These are phyloP conservation scores for Ia io DNA, from an alignment of 2,113 vertebrate genomes.

Conservation along the genomic window DNA sequence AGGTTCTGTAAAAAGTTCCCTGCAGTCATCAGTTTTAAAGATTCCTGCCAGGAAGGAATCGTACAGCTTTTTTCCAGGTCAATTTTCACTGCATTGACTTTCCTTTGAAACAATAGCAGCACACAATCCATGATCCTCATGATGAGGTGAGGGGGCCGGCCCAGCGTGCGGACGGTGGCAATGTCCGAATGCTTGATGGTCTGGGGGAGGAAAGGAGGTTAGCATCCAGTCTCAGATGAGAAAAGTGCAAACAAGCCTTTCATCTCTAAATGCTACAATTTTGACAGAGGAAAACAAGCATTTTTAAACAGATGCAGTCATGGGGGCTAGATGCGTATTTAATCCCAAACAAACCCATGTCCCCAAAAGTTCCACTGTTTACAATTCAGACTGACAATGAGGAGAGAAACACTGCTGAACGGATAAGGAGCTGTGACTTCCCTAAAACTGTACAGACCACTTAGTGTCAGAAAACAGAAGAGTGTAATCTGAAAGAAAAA, in stretches of 20 bases:
- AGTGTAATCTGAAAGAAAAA: background rate
- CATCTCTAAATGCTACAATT: background rate
- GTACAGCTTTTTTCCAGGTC: slow-evolving; percentile 90
- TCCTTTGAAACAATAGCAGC: slow-evolving; percentile 93
- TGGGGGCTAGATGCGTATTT: background rate
- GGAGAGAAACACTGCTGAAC: background rate
- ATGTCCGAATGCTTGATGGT: slow-evolving; percentile 97
- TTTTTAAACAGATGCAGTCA: background rate
- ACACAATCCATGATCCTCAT: slow-evolving; percentile 99
- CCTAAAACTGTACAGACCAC: background rate
- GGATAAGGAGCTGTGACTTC: background rate
- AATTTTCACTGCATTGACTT: slow-evolving; percentile 87
- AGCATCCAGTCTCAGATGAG: background rate
- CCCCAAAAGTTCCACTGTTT: background rate
- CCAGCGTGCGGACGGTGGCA: slow-evolving; percentile 93
- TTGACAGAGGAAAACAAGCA: background rate
- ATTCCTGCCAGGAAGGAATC: slow-evolving; percentile 95
- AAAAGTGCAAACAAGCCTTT: background rate
- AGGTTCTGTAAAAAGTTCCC: slow-evolving; percentile 96
- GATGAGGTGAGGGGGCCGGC: slow-evolving; percentile 95
- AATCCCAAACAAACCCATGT: background rate
- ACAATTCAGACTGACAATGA: background rate
- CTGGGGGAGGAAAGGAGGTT: slow-evolving; percentile 71
- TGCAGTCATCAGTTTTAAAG: slow-evolving; percentile 95
- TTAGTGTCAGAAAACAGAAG: background rate